These are phyloP conservation scores for Hydrochoerus hydrochaeris DNA, from an alignment of 2,113 vertebrate species.

Conservation along the genomic window DNA sequence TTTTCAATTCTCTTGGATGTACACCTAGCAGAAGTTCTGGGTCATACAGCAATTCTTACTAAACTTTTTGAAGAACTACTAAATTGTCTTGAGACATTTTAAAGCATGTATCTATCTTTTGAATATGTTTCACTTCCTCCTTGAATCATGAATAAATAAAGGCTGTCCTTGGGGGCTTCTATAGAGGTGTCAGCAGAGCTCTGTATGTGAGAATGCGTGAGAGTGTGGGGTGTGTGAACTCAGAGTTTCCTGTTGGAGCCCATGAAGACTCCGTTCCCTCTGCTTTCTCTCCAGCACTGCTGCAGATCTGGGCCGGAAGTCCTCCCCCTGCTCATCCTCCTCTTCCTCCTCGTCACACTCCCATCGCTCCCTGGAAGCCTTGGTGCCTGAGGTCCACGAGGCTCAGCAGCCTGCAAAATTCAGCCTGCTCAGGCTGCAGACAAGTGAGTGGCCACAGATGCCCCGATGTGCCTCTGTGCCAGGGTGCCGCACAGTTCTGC, in stretches of 20 bases:
- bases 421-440: constrained; percentile 67
- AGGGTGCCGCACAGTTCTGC: background rate
- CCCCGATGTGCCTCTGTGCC: background rate
- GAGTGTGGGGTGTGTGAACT: background rate
- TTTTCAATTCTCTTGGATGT: background rate
- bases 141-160: constrained; percentile 24
- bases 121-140: background rate
- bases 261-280: background rate
- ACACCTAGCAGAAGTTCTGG: background rate
- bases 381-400: background rate
- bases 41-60: background rate
- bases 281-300: constrained; percentile 59
- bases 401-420: constrained; percentile 38
- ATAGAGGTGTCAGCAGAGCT: background rate
- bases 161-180: background rate
- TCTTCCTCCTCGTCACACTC: constrained; percentile 4
- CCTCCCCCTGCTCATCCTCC: constrained; percentile 3
- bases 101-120: background rate
- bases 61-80: constrained; percentile 1
- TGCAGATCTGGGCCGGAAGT: constrained; percentile 11
- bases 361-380: constrained; percentile 18
- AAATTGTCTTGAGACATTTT: constrained; percentile 5
- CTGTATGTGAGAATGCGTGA: background rate
- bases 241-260: background rate
- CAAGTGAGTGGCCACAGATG: constrained; percentile 45